Evolutionary conservation across 2,113 vertebrate genomes (phyloP).

Genomic region (Percopsis transmontana): DNA sequence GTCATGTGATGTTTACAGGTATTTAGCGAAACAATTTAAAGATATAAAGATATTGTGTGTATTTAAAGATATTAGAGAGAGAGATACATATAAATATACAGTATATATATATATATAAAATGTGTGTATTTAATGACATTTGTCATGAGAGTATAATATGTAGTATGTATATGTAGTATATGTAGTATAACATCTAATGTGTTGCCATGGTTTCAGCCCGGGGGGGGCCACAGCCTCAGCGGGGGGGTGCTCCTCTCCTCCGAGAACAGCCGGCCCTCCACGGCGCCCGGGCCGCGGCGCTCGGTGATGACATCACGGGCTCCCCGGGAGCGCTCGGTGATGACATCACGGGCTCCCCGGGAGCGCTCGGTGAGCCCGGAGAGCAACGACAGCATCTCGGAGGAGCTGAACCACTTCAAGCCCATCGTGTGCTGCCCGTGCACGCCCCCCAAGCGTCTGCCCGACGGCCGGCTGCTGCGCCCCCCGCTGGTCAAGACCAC

Average conservation of each 20-base stretch:
- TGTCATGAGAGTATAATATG: too few relatives aligned
- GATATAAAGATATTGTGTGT: too few relatives aligned
- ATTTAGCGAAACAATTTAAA: too few relatives aligned
- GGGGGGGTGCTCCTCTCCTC: conserved; percentile 87
- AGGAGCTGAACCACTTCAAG: conserved; percentile 97
- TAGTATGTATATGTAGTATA: too few relatives aligned
- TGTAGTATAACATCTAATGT: neutral
- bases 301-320: conserved; percentile 64
- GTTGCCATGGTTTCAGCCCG: conserved; percentile 49
- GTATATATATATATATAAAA: too few relatives aligned
- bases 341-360: conserved; percentile 64
- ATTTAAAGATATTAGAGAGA: too few relatives aligned
- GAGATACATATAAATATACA: too few relatives aligned
- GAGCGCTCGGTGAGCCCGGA: conserved; percentile 93
- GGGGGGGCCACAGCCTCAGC: conserved; percentile 72
- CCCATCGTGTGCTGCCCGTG: conserved; percentile 96
- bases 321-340: conserved; percentile 82
- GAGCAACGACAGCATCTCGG: conserved; percentile 98
- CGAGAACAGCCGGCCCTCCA: conserved; percentile 90
- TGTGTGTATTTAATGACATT: neutral
- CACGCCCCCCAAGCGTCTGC: conserved; percentile 92
- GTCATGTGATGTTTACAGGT: too few relatives aligned
- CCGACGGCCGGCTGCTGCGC: conserved; percentile 87
- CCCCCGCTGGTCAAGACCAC: conserved; percentile 94
- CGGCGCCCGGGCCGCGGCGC: conserved; percentile 72